Evolutionary conservation across 2,797 vertebrate genomes (phyloP).

Genomic region (Capromys pilorides): DNA sequence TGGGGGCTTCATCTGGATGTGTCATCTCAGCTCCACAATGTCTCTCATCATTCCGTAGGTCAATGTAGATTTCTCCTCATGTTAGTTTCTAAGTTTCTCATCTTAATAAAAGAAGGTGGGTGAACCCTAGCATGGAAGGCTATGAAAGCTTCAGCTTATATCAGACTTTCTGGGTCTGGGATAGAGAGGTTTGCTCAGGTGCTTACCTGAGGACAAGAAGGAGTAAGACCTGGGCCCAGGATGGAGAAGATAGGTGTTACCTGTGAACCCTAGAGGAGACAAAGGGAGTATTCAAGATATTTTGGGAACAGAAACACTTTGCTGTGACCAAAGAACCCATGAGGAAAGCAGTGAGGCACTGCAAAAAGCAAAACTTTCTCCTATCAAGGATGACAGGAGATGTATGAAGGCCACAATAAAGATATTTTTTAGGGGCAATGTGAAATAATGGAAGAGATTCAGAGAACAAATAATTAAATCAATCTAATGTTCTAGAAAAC

Average conservation of each 20-base stretch:
- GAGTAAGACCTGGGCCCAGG: background rate
- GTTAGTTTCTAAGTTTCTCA: conserved; percentile 8
- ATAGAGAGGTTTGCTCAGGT: background rate
- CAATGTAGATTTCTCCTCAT: background rate
- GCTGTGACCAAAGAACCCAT: background rate
- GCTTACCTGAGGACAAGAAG: background rate
- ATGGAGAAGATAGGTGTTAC: background rate
- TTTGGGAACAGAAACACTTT: background rate
- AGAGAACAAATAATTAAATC: background rate
- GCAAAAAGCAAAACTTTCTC: background rate
- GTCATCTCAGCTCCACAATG: background rate
- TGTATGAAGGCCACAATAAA: background rate
- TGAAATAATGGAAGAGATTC: background rate
- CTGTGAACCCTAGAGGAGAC: background rate
- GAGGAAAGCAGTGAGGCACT: background rate
- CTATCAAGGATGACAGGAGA: background rate
- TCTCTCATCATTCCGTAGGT: background rate
- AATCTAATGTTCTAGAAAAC: background rate
- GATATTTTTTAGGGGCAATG: background rate
- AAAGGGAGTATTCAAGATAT: background rate
- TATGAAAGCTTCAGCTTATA: background rate
- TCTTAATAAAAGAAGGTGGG: background rate
- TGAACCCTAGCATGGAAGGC: background rate
- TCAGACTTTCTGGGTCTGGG: background rate
- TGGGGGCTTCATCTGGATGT: background rate